A percentile compares a stretch with the other conserved stretches of the same genome.
These are phyloP conservation scores for Atlantisia rogersi DNA, from an alignment of 2,113 vertebrate genomes.

Conservation along the genomic window DNA sequence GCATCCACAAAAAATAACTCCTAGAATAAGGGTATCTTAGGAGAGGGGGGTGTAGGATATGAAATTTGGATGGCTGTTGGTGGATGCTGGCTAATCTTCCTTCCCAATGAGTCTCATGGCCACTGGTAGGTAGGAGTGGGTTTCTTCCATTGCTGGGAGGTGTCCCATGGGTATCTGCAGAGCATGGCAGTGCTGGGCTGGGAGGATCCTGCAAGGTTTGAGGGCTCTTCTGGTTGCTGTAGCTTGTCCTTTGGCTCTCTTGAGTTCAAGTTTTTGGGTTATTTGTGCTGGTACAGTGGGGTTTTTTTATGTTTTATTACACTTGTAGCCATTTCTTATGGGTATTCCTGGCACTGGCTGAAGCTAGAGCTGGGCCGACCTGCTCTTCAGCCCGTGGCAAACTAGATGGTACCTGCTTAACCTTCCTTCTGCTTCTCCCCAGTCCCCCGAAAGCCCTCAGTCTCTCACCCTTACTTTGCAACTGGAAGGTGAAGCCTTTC, in stretches of 20 bases:
- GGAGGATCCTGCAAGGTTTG: not conserved
- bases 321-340: not conserved
- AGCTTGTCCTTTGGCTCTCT: not conserved
- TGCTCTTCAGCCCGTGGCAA: not conserved
- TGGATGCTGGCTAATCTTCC: not conserved
- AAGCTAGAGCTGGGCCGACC: not conserved
- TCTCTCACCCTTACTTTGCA: constrained; percentile 29
- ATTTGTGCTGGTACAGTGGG: not conserved
- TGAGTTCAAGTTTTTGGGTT: not conserved
- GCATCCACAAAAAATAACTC: not conserved
- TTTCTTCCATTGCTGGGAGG: not conserved
- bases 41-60: not conserved
- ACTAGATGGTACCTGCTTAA: not conserved
- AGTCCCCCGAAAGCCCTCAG: not conserved
- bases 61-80: not conserved
- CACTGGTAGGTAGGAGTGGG: not conserved
- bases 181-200: accelerated
- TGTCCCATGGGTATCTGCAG: not conserved
- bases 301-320: not conserved
- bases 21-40: not conserved
- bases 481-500: constrained; percentile 3
- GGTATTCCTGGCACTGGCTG: not conserved
- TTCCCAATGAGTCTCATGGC: not conserved
- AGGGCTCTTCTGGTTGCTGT: not conserved
- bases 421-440: not conserved